Conservation (phyloP, 2,797 vertebrate species). For the Prunella strophiata region DNA sequence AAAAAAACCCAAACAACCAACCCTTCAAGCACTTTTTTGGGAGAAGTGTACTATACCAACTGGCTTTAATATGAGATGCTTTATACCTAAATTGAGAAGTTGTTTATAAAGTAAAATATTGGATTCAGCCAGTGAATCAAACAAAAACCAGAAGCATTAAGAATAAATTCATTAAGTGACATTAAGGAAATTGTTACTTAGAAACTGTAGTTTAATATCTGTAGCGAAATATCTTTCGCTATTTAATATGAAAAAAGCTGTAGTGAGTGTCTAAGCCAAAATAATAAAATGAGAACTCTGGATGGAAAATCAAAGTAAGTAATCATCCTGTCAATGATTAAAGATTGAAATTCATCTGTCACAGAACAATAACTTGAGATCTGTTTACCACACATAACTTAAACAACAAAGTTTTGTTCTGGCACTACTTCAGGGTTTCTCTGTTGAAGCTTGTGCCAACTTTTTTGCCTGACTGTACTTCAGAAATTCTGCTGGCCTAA, state of each 20-base stretch:
- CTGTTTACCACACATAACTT: not conserved
- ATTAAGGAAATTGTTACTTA: not conserved
- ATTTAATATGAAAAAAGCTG: not conserved
- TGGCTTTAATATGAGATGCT: not conserved
- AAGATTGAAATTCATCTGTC: not conserved
- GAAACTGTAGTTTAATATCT: not conserved
- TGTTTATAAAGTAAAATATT: not conserved
- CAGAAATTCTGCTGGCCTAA: slow-evolving; percentile 44
- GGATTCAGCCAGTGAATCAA: not conserved
- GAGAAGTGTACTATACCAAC: not conserved
- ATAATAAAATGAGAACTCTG: not conserved
- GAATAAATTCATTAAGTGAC: not conserved
- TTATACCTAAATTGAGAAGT: not conserved
- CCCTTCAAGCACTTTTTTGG: not conserved
- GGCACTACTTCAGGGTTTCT: not conserved
- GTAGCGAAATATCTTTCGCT: not conserved
- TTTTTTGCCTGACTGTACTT: slow-evolving; percentile 38
- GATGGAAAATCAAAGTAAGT: not conserved
- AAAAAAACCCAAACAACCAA: accelerated
- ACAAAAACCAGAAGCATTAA: not conserved
- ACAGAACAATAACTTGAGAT: not conserved
- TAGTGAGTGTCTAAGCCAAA: not conserved
- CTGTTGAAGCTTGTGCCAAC: not conserved
- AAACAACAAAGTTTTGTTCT: not conserved
- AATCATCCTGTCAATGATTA: not conserved